These are phyloP conservation scores for Mungos mungo DNA, from an alignment of 2,113 vertebrate species.

Conservation along the genomic window DNA sequence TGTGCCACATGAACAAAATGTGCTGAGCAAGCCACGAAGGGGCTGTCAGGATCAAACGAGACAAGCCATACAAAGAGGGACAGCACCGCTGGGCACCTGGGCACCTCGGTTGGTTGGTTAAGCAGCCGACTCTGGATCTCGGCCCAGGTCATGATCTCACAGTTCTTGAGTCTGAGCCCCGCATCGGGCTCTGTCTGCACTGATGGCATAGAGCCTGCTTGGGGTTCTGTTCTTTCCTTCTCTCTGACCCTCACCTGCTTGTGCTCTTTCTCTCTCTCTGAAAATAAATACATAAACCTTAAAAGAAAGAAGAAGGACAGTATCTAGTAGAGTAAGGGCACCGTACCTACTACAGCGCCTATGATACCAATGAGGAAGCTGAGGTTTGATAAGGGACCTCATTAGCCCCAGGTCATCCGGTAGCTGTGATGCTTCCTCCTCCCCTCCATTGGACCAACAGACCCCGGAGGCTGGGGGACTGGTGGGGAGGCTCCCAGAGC, in stretches of 20 bases:
- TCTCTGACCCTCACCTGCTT: too few relatives aligned
- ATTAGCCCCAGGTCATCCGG: not conserved
- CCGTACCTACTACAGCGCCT: not conserved
- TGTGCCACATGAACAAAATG: not conserved
- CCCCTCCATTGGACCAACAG: not conserved
- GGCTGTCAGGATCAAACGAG: not conserved
- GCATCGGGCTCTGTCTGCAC: too few relatives aligned
- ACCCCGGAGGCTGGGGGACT: not conserved
- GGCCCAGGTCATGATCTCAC: too few relatives aligned
- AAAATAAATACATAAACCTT: too few relatives aligned
- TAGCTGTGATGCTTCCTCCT: not conserved
- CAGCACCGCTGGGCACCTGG: not conserved
- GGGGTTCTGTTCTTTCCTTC: too few relatives aligned
- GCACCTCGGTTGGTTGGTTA: too few relatives aligned
- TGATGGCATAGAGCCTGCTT: too few relatives aligned
- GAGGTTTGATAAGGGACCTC: not conserved
- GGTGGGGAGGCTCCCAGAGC: not conserved
- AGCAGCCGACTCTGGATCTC: too few relatives aligned
- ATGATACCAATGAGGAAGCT: not conserved
- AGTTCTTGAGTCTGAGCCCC: too few relatives aligned
- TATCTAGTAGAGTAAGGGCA: not conserved
- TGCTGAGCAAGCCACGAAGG: not conserved
- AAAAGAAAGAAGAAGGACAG: not conserved
- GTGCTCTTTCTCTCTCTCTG: too few relatives aligned
- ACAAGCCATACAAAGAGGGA: not conserved